Evolutionary conservation across 2,113 vertebrate species (phyloP).

Genomic region (Cinclus mexicanus): DNA sequence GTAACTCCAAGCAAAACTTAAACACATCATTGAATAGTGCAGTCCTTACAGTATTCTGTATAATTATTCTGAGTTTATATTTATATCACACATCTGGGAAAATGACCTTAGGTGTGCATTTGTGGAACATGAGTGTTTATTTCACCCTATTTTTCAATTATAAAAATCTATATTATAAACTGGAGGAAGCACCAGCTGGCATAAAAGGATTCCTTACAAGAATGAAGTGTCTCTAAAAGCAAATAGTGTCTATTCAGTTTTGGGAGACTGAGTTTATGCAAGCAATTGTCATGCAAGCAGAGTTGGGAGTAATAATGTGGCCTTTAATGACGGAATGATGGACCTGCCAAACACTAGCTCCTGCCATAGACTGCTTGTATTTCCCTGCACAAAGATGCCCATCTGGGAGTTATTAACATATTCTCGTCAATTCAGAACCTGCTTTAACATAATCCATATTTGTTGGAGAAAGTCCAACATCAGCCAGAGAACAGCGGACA

Average conservation of each 20-base stretch:
- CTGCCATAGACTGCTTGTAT: slow-evolving; percentile 88
- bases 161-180: not conserved
- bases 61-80: not conserved
- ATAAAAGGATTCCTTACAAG: not conserved
- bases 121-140: not conserved
- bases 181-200: not conserved
- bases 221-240: slow-evolving; percentile 34
- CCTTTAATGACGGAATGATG: slow-evolving; percentile 99
- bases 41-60: not conserved
- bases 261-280: slow-evolving; percentile 77
- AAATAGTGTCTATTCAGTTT: slow-evolving; percentile 55
- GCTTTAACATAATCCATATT: slow-evolving; percentile 99
- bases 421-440: slow-evolving; percentile 94
- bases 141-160: not conserved
- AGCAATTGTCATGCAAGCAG: slow-evolving; percentile 97
- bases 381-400: slow-evolving; percentile 89
- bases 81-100: not conserved
- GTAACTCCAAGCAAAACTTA: not conserved
- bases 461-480: slow-evolving; percentile 97
- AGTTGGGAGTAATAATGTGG: slow-evolving; percentile 99
- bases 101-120: not conserved
- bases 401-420: slow-evolving; percentile 99
- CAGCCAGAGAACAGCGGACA: slow-evolving; percentile 86
- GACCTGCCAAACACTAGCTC: slow-evolving; percentile 98
- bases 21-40: not conserved